Evolutionary conservation across 2,888 invertebrate species (phyloP), one percentile per base, ranked within the genome.

Genomic region (Galeopsomyia nigrocyanea): DNA sequence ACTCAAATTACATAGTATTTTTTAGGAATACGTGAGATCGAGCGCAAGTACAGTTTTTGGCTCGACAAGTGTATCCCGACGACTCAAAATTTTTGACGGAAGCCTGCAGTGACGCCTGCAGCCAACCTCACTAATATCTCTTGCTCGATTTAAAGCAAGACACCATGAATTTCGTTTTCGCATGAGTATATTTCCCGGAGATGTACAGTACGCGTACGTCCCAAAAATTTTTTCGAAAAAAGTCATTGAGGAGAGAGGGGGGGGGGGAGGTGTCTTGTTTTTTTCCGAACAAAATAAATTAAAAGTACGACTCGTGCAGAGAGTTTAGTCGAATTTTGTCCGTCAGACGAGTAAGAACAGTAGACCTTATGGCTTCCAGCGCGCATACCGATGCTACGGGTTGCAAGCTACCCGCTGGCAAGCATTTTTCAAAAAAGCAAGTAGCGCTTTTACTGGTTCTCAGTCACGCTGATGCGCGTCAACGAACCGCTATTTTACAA

Each of bases 21-120:
- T 60, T 60, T 46, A 39, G 26, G 17, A 60, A 60, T 46, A 17
- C 46, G 46, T 17, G 46, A 14, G 58, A 60, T 60, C 58, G 58
- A 3, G 46, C 58, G 0, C 46, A 60, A 46, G 46, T 60, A 17
- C 46, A 13, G 6, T 46, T 17, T 46, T 17, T 60, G 17, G 58
- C 46, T 16, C 17, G 58, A 0, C 58, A 60, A 14, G 46, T 60
- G 0, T 60, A 60, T 17, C 58, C 58, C 39, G 58, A 46, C 10
- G 46, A 60, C 19, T 46, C 58, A 14, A 39, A 39, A 60, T 72
- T 68, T 55, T n/a, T 68, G 0, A 64, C 58, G 26, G 73, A 73
- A 13, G 65, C 55, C 16, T 72, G 62, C 17, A 10, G 17, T 5
- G 68, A 72, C 22, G 62, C 62, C 1, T 62, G 62, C 2, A 19